phyloP scores from a whole-genome alignment of 1,140 invertebrate species.

The Lanistes nyassanus region DNA sequence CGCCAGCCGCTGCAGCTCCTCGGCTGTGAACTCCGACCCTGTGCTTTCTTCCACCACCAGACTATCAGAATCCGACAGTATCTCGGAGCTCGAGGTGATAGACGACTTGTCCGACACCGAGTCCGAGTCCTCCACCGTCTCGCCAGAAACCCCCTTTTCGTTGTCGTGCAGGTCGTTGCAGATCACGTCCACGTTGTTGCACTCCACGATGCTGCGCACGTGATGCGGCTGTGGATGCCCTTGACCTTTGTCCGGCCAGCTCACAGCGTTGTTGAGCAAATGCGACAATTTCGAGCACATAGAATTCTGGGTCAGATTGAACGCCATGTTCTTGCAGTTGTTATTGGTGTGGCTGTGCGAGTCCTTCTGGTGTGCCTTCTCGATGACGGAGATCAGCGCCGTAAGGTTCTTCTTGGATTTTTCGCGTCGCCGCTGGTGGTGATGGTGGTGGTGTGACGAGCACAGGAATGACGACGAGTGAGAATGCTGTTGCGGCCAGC shows the following conservation, averaged over 20 bases:
- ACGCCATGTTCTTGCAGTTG: too few relatives aligned
- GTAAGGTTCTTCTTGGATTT: slow-evolving; percentile 58
- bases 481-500: slow-evolving; percentile 13
- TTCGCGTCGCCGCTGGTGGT: slow-evolving; percentile 24
- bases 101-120: slow-evolving; percentile 53
- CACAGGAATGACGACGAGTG: neutral
- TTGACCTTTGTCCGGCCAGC: slow-evolving; percentile 34
- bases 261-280: slow-evolving; percentile 53
- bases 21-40: slow-evolving; percentile 37
- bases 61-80: slow-evolving; percentile 48
- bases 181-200: slow-evolving; percentile 62
- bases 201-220: slow-evolving; percentile 51
- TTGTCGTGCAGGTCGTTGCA: slow-evolving; percentile 62
- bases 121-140: slow-evolving; percentile 46
- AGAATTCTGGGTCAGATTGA: slow-evolving; percentile 43
- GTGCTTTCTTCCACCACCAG: slow-evolving; percentile 22
- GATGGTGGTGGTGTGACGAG: neutral
- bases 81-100: slow-evolving; percentile 56
- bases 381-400: slow-evolving; percentile 61
- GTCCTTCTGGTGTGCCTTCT: slow-evolving; percentile 60
- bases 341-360: too few relatives aligned
- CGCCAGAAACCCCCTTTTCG: slow-evolving; percentile 37
- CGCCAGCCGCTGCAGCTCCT: slow-evolving; percentile 56
- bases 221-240: slow-evolving; percentile 29
- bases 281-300: slow-evolving; percentile 43